These are phyloP conservation scores for Syrista parreyssii DNA, from an alignment of 2,888 invertebrate genomes.

Conservation along the genomic window DNA sequence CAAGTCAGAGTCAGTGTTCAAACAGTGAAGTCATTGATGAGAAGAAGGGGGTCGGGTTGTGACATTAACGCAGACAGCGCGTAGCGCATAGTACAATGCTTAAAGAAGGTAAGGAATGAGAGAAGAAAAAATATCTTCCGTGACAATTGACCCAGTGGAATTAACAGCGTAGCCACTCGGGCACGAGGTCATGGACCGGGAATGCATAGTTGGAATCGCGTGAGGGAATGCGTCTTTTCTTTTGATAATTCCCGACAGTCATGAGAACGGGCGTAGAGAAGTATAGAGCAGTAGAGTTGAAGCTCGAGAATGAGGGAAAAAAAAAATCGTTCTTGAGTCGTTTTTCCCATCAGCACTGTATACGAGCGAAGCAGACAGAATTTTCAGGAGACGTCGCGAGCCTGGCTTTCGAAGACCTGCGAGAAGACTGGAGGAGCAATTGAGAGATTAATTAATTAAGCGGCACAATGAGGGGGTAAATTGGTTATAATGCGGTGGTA, in stretches of 20 bases:
- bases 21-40: not conserved
- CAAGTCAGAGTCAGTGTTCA: not conserved
- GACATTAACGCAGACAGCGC: not conserved
- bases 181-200: not conserved
- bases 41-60: not conserved
- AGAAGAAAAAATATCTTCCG: not conserved
- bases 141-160: not conserved
- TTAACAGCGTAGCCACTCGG: not conserved
- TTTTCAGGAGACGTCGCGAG: not conserved
- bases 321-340: not conserved
- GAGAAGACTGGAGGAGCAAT: conserved; percentile 46
- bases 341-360: not conserved
- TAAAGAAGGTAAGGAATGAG: not conserved
- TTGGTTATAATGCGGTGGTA: conserved; percentile 54
- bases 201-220: not conserved
- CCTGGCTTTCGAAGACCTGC: not conserved
- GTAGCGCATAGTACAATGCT: not conserved
- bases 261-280: not conserved
- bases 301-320: not conserved
- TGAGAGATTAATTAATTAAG: conserved; percentile 56
- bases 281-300: not conserved
- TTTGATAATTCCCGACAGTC: not conserved
- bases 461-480: conserved; percentile 52
- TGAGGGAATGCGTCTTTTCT: not conserved
- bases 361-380: not conserved